phyloP scores from a whole-genome alignment of 2,888 invertebrate species.

The Aromia moschata region DNA sequence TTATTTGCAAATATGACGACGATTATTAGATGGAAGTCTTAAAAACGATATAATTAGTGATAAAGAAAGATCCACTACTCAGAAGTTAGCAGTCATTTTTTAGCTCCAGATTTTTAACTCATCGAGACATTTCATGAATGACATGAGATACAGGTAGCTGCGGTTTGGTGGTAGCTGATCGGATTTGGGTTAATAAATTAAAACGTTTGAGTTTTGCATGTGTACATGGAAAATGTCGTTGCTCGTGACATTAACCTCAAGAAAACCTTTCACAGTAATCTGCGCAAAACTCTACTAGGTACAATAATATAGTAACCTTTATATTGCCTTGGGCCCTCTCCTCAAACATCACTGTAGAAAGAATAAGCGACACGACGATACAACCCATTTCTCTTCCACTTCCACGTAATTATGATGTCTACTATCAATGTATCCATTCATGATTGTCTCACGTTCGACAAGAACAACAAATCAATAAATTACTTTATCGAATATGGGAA shows the following conservation, averaged over 20 bases:
- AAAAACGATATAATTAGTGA: no score
- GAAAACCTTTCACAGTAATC: conserved; percentile 3
- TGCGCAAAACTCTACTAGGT: conserved; percentile 4
- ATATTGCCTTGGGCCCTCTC: conserved; percentile 28
- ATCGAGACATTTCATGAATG: no score
- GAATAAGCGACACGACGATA: no score
- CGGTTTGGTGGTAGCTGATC: neutral
- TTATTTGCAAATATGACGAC: no score
- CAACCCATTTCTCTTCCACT: conserved; percentile 27
- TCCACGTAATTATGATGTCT: neutral
- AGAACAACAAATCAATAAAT: conserved; percentile 31
- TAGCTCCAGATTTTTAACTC: no score
- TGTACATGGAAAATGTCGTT: neutral
- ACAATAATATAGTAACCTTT: conserved; percentile 16
- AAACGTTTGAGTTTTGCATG: neutral
- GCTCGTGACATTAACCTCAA: conserved; percentile 16
- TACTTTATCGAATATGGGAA: conserved; percentile 25
- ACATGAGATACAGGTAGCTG: no score
- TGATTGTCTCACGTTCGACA: conserved; percentile 17
- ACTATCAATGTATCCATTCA: conserved; percentile 26
- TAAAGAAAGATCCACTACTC: no score
- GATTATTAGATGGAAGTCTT: no score
- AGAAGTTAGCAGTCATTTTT: no score
- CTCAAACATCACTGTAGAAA: conserved; percentile 18
- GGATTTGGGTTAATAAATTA: neutral